Percentiles rank a stretch among this genome's conserved stretches.
Conservation (phyloP, 1,140 invertebrate genomes). For the Drosophila ironensis region DNA sequence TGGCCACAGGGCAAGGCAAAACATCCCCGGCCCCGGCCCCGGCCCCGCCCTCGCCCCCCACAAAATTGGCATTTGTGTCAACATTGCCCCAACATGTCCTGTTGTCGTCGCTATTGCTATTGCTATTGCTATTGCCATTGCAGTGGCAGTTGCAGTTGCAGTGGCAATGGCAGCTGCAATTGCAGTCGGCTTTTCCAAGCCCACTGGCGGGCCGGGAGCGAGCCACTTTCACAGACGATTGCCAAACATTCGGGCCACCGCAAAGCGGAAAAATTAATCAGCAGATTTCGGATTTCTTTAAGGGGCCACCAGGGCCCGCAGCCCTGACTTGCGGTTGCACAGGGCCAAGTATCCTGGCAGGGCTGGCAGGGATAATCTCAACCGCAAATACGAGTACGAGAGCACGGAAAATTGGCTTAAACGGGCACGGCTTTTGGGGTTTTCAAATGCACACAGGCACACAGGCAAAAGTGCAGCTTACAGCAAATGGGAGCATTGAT, state of each 20-base stretch:
- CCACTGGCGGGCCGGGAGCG: neutral
- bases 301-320: no score
- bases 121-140: neutral
- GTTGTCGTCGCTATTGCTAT: neutral
- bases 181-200: neutral
- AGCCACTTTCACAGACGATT: neutral
- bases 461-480: no score
- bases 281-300: no score
- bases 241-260: neutral
- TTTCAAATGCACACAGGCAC: no score
- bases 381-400: no score
- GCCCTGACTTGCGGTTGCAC: no score
- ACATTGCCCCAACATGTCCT: conserved; percentile 49
- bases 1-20: conserved; percentile 15
- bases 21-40: no score
- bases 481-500: no score
- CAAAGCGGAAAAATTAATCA: conserved; percentile 10
- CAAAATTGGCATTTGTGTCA: conserved; percentile 40
- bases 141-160: neutral
- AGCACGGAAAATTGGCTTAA: no score
- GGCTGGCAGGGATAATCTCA: no score
- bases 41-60: neutral
- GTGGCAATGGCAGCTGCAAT: neutral
- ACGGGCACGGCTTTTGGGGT: no score
- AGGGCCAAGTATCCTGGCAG: no score